Conservation (phyloP, 2,888 invertebrate genomes). For the Tetragonisca angustula region DNA sequence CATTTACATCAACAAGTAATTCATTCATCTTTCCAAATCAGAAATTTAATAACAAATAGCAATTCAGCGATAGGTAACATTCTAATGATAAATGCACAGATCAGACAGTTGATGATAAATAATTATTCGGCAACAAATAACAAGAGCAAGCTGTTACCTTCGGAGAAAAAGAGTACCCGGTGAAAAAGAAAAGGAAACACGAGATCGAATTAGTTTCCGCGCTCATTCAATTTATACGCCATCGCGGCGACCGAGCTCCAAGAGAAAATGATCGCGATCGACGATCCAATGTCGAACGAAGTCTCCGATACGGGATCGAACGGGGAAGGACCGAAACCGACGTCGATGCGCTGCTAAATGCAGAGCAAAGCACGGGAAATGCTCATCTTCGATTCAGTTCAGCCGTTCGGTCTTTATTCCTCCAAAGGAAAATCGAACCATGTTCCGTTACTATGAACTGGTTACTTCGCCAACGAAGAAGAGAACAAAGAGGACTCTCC, state of each 20-base stretch:
- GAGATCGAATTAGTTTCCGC: conserved; percentile 23
- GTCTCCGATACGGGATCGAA: conserved; percentile 2
- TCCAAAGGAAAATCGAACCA: background rate
- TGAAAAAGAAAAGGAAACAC: background rate
- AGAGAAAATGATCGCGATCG: conserved; percentile 4
- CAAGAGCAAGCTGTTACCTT: background rate
- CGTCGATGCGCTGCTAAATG: background rate
- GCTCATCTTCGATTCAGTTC: background rate
- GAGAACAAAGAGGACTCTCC: background rate
- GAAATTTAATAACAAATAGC: background rate
- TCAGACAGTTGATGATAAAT: no score
- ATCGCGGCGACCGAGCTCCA: background rate
- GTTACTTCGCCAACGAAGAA: background rate
- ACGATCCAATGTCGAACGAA: conserved; percentile 16
- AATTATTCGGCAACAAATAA: background rate
- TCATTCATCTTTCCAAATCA: background rate
- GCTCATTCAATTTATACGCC: conserved; percentile 31
- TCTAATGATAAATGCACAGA: no score
- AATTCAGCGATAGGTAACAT: no score
- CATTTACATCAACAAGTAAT: no score
- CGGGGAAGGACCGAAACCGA: background rate
- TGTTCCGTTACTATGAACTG: background rate
- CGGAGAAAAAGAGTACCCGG: background rate
- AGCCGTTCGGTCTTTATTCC: background rate
- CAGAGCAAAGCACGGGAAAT: background rate